Percentiles rank a stretch among this genome's conserved stretches.
phyloP scores from a whole-genome alignment of 2,888 invertebrate species.

The Tridacna gigas region DNA sequence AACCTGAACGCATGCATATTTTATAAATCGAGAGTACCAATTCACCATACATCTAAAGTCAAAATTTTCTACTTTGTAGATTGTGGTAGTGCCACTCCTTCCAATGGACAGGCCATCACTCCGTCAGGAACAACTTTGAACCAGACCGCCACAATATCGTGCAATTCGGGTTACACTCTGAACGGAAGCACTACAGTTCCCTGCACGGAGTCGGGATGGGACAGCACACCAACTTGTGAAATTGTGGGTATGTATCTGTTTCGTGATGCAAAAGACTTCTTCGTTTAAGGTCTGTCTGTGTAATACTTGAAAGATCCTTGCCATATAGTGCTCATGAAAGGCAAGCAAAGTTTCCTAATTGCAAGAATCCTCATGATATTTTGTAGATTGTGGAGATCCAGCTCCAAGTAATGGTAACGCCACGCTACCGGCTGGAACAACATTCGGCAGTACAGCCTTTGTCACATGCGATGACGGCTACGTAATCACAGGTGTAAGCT shows the following conservation, averaged over 20 bases:
- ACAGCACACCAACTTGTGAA: conserved; percentile 17
- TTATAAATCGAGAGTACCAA: no score
- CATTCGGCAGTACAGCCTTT: not conserved
- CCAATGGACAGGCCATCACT: conserved; percentile 26
- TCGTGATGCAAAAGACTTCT: not conserved
- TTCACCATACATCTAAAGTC: no score
- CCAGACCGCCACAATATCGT: conserved; percentile 26
- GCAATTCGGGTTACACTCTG: conserved; percentile 38
- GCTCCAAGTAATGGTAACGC: conserved; percentile 22
- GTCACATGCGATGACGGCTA: conserved; percentile 12
- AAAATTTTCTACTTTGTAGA: conserved; percentile 27
- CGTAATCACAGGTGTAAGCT: not conserved
- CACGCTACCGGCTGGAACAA: conserved; percentile 16
- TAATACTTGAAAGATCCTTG: no score
- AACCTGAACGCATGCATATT: no score
- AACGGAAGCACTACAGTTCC: conserved; percentile 19
- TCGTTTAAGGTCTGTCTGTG: no score
- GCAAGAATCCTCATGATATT: not conserved
- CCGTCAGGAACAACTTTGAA: conserved; percentile 27
- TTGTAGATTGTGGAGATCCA: conserved; percentile 27
- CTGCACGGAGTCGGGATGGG: conserved; percentile 35
- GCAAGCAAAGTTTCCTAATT: not conserved
- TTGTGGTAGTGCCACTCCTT: conserved; percentile 37
- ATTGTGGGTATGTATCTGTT: conserved; percentile 3
- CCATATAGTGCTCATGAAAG: no score